Evolutionary conservation across 2,797 vertebrate genomes (phyloP), one percentile per base, ranked within the genome.

Genomic region (Tokudaia tokunoshimensis): DNA sequence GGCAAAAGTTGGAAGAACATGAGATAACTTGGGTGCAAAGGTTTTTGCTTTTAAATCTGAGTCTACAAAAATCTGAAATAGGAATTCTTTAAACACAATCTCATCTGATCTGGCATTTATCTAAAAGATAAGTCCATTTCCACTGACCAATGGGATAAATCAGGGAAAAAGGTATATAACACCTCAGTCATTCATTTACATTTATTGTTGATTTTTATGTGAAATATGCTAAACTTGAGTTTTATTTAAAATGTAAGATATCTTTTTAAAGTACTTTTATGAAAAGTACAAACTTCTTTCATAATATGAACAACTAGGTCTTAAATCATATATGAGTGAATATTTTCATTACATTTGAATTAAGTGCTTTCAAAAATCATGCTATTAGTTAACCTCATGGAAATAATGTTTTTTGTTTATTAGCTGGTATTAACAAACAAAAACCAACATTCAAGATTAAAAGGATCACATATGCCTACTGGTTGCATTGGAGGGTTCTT

Each of bases 271-370:
- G 86, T 26, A 79, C 13, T 94, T 50, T 83, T 65, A n/a, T 72
- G 41, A 57, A 78, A 96, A 95, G 26, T 70, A 89, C 0, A 83
- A 72, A 88, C 31, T 17, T 89, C 55, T 67, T 89, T 52, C 63
- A 92, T 29, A 83, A 85, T 75, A 67, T 9, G 13, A 94, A 72
- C 4, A 86, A 63, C 9, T 31, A 70, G 82, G 65, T 85, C 47
- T n/a, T 92, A 96, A 52, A 34, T 89, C 59, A 31, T 4, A 72
- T 74, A 26, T 72, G 26, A 95, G 37, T n/a, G 84, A 75, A 41
- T 52, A 83, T 80, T 96, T 91, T 96, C 31, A 47, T 67, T 89
- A 82, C 89, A 57, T 70, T 85, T 96, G 13, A 91, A 91, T 82
- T 88, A 78, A 83, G 47, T 70, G 9, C 61, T 59, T 97, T 94